A percentile compares a stretch with the other conserved stretches of the same genome.
These are phyloP conservation scores for Cyphotilapia sp. DNA, from an alignment of 2,113 vertebrate genomes.

Conservation along the genomic window DNA sequence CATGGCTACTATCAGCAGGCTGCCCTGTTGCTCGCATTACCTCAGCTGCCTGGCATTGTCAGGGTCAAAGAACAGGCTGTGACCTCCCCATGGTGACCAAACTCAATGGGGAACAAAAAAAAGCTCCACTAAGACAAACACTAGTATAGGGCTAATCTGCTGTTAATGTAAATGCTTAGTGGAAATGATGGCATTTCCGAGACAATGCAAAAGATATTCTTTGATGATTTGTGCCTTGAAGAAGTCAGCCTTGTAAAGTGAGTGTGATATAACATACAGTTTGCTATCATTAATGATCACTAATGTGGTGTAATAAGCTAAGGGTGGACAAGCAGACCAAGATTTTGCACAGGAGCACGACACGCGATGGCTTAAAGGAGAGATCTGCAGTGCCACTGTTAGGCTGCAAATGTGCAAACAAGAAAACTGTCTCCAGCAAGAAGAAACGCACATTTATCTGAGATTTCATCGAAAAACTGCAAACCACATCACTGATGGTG, in stretches of 20 bases:
- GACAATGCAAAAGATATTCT: not conserved
- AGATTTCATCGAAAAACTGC: not conserved
- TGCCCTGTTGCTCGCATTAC: slow-evolving; percentile 67
- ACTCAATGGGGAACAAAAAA: slow-evolving; percentile 48
- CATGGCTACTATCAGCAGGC: slow-evolving; percentile 72
- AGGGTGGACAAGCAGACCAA: not conserved
- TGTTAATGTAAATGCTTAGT: not conserved
- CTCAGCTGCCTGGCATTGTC: slow-evolving; percentile 73
- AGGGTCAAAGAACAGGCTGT: slow-evolving; percentile 71
- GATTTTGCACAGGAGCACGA: not conserved
- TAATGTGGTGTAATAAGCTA: slow-evolving; percentile 5
- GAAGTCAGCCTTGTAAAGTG: not conserved
- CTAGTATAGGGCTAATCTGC: not conserved
- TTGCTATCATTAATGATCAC: not conserved
- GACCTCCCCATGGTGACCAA: slow-evolving; percentile 65
- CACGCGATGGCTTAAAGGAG: not conserved
- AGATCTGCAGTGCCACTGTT: not conserved
- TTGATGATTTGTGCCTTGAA: not conserved
- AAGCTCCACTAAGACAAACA: slow-evolving; percentile 17
- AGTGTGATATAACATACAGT: not conserved
- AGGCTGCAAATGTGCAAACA: not conserved
- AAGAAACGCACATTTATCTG: not conserved
- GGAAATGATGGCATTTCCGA: not conserved
- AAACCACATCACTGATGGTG: not conserved
- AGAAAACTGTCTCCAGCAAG: not conserved